Percentiles rank a stretch among this genome's conserved stretches.
Evolutionary conservation across 1,140 invertebrate species (phyloP).

Genomic region (Pseudomyrmex dendroicus): DNA sequence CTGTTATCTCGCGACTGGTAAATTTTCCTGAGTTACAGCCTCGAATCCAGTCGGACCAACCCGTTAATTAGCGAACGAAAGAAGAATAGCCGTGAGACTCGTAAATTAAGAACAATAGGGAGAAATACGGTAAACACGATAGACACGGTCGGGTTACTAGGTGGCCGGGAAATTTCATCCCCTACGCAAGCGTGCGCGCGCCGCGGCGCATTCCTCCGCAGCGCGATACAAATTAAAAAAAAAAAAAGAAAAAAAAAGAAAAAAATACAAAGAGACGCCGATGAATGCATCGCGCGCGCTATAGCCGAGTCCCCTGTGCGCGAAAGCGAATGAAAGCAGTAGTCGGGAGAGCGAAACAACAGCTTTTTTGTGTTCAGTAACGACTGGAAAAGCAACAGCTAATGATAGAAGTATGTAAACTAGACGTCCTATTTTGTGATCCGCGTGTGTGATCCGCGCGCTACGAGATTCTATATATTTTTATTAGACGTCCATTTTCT

Average conservation of each 20-base stretch:
- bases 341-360: not conserved
- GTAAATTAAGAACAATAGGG: conserved; percentile 76
- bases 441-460: not conserved
- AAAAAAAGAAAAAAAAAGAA: conserved; percentile 45
- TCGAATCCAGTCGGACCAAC: conserved; percentile 69
- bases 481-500: not conserved
- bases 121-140: conserved; percentile 65
- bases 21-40: conserved; percentile 74
- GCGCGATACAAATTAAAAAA: conserved; percentile 53
- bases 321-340: conserved; percentile 45
- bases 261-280: conserved; percentile 39
- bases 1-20: conserved; percentile 72
- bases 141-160: conserved; percentile 21
- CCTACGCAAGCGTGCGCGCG: not conserved
- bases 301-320: not conserved
- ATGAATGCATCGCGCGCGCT: conserved; percentile 18
- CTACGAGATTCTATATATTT: conserved; percentile 15
- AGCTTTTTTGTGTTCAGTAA: conserved; percentile 28
- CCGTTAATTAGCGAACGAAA: conserved; percentile 74
- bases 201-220: conserved; percentile 22
- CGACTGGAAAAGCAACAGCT: conserved; percentile 28
- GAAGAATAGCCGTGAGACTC: conserved; percentile 73
- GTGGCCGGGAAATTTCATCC: conserved; percentile 31
- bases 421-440: not conserved
- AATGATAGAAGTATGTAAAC: conserved; percentile 53